phyloP scores from a whole-genome alignment of 2,888 invertebrate species.

The Dione vanillae region DNA sequence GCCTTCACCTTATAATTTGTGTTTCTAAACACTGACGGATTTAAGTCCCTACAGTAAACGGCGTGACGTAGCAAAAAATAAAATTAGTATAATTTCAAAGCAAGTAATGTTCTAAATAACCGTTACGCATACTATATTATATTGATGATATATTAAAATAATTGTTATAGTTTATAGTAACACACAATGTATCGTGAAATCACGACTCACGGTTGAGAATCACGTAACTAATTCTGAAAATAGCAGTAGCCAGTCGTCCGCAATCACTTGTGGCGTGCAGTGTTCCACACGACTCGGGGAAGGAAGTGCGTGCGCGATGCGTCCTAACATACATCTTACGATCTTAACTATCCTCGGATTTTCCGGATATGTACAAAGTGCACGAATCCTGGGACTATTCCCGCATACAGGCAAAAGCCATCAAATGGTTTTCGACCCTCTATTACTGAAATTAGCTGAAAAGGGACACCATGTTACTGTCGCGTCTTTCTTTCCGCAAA shows the following conservation, averaged over 20 bases:
- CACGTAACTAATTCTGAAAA: conserved; percentile 53
- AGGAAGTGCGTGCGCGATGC: conserved; percentile 60
- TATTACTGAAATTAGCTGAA: conserved; percentile 80
- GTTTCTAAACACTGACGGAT: too few relatives aligned
- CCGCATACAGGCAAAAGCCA: conserved; percentile 86
- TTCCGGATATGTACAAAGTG: conserved; percentile 59
- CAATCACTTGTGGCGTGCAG: conserved; percentile 45
- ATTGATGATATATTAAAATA: neutral
- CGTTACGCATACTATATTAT: neutral
- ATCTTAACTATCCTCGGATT: conserved; percentile 52
- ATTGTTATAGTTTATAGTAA: neutral
- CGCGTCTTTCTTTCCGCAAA: conserved; percentile 83
- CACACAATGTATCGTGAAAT: conserved; percentile 2
- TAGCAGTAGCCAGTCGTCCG: conserved; percentile 44
- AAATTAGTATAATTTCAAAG: too few relatives aligned
- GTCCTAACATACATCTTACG: conserved; percentile 52
- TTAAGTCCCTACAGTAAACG: too few relatives aligned
- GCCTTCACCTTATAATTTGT: too few relatives aligned
- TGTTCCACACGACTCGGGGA: conserved; percentile 46
- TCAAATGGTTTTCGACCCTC: conserved; percentile 84
- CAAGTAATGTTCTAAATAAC: too few relatives aligned
- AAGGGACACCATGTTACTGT: conserved; percentile 86
- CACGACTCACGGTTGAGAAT: conserved; percentile 39
- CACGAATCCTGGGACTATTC: conserved; percentile 68
- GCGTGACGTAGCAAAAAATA: too few relatives aligned